Evolutionary conservation across 2,888 invertebrate genomes (phyloP).

Genomic region (Drosophila incognita): DNA sequence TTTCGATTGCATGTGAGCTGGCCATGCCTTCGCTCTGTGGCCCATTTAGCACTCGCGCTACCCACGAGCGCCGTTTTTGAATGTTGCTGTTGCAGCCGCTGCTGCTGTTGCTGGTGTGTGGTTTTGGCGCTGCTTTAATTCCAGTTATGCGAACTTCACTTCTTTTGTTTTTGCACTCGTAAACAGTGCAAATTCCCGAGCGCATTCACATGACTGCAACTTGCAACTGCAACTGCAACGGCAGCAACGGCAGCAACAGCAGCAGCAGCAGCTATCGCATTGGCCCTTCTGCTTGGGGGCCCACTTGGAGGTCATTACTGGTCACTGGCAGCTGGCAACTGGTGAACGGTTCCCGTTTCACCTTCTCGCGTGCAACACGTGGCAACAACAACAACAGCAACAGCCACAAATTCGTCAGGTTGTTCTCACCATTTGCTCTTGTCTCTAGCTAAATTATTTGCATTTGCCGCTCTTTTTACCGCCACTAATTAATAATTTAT

Average conservation of each 20-base stretch:
- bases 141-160: slow-evolving; percentile 77
- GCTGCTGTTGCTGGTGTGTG: slow-evolving; percentile 51
- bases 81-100: slow-evolving; percentile 40
- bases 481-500: slow-evolving; percentile 74
- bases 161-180: slow-evolving; percentile 70
- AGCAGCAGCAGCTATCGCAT: slow-evolving; percentile 21
- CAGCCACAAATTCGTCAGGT: slow-evolving; percentile 28
- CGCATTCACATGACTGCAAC: slow-evolving; percentile 69
- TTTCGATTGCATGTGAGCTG: slow-evolving; percentile 72
- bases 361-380: slow-evolving; percentile 70
- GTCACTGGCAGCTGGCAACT: slow-evolving; percentile 63
- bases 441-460: slow-evolving; percentile 68
- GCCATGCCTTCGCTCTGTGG: slow-evolving; percentile 46
- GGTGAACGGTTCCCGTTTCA: slow-evolving; percentile 53
- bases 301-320: slow-evolving; percentile 69
- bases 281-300: slow-evolving; percentile 53
- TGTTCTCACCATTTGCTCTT: slow-evolving; percentile 56
- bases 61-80: slow-evolving; percentile 68
- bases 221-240: slow-evolving; percentile 35
- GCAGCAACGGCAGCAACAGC: slow-evolving; percentile 11
- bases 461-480: slow-evolving; percentile 47
- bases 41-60: slow-evolving; percentile 76
- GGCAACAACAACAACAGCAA: slow-evolving; percentile 31
- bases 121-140: slow-evolving; percentile 73
- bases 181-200: slow-evolving; percentile 71